phyloP scores from a whole-genome alignment of 2,888 invertebrate species.

The Ormia ochracea region DNA sequence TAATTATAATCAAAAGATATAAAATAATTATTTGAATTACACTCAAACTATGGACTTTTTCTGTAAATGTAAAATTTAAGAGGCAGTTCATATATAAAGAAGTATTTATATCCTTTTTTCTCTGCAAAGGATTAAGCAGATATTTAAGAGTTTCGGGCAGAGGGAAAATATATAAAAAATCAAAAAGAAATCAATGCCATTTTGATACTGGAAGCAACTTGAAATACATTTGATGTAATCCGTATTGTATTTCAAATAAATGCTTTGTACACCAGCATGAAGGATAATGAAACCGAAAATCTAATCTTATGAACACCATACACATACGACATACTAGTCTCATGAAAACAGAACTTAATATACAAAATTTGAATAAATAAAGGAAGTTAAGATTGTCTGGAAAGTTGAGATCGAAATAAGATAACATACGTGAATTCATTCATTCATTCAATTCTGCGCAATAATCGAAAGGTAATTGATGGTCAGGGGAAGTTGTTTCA shows the following conservation, averaged over 20 bases:
- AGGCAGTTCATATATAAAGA: no score
- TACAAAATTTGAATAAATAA: constrained; percentile 23
- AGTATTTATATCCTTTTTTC: no score
- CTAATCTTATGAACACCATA: background rate
- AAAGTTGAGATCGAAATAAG: constrained; percentile 30
- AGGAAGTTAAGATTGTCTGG: constrained; percentile 51
- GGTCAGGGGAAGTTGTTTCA: constrained; percentile 63
- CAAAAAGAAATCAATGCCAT: constrained; percentile 24
- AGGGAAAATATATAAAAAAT: background rate
- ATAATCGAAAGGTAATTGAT: constrained; percentile 62
- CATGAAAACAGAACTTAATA: constrained; percentile 27
- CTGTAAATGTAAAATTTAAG: no score
- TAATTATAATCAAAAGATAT: no score
- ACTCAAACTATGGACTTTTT: no score
- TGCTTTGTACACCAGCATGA: background rate
- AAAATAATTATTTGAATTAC: no score
- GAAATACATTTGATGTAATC: constrained; percentile 53
- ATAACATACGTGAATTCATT: constrained; percentile 15
- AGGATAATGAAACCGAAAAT: background rate
- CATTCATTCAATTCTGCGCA: constrained; percentile 15
- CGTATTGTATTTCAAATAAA: constrained; percentile 20
- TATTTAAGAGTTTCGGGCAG: background rate
- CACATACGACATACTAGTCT: constrained; percentile 8
- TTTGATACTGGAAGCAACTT: constrained; percentile 40
- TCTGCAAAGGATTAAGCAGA: no score